Evolutionary conservation across 2,888 invertebrate genomes (phyloP).

Genomic region (Cerastis leucographa): DNA sequence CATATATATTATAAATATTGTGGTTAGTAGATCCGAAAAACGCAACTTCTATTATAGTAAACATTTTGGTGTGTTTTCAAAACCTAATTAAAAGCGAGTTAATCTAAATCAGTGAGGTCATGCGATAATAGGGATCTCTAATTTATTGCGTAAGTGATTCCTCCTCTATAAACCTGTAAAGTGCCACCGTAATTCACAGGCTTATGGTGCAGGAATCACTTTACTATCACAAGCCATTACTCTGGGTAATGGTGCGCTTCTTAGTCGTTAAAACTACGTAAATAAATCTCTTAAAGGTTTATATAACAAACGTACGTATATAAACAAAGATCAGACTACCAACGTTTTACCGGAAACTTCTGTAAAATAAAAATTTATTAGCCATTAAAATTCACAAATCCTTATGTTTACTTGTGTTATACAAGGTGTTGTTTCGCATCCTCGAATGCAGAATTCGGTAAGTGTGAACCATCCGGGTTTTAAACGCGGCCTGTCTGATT

Average conservation of each 20-base stretch:
- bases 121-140: background rate
- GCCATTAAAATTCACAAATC: background rate
- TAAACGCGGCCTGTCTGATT: too few species aligned
- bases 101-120: background rate
- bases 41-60: background rate
- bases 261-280: slow-evolving; percentile 1
- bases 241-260: slow-evolving; percentile 8
- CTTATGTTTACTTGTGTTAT: too few species aligned
- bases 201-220: background rate
- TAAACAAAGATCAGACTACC: background rate
- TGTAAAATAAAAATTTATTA: background rate
- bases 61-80: background rate
- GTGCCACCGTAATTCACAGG: background rate
- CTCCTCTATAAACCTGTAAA: background rate
- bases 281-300: slow-evolving; percentile 7
- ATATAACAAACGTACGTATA: background rate
- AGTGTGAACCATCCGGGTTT: too few species aligned
- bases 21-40: background rate
- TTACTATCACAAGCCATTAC: background rate
- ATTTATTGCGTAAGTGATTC: background rate
- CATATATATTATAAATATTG: too few species aligned
- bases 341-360: background rate
- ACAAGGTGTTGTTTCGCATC: too few species aligned
- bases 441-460: too few species aligned
- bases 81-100: background rate